Conservation (phyloP, 2,113 vertebrate species). For the Philantomba maxwellii region DNA sequence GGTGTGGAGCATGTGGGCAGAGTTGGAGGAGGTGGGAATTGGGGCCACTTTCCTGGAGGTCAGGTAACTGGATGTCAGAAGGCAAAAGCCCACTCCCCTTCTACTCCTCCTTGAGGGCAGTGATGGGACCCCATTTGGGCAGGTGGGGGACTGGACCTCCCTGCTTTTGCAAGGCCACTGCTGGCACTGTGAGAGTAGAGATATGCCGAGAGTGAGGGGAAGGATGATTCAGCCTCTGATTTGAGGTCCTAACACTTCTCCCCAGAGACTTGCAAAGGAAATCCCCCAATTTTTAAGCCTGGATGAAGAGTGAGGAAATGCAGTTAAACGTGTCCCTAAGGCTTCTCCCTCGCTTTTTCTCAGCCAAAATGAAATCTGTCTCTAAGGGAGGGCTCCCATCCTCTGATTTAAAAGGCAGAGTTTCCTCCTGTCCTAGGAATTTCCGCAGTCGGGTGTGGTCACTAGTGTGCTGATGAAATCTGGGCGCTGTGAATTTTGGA, state of each 20-base stretch:
- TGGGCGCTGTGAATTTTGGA: constrained; percentile 21
- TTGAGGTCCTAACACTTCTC: background rate
- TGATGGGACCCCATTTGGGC: background rate
- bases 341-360: constrained; percentile 42
- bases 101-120: background rate
- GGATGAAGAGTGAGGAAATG: background rate
- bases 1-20: background rate
- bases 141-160: too few species aligned
- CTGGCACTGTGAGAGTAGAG: background rate
- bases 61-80: too few species aligned
- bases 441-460: constrained; percentile 51
- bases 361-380: constrained; percentile 76
- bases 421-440: constrained; percentile 66
- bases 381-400: constrained; percentile 71
- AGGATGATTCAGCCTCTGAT: background rate
- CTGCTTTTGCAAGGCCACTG: background rate
- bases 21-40: background rate
- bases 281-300: background rate
- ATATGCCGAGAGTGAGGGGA: background rate
- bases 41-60: background rate
- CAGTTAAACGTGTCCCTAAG: background rate
- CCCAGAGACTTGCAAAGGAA: constrained; percentile 27
- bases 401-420: constrained; percentile 72
- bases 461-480: constrained; percentile 28
- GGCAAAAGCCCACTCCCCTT: background rate